Conservation (phyloP, 2,113 vertebrate species). For the Dasyprocta punctata region DNA sequence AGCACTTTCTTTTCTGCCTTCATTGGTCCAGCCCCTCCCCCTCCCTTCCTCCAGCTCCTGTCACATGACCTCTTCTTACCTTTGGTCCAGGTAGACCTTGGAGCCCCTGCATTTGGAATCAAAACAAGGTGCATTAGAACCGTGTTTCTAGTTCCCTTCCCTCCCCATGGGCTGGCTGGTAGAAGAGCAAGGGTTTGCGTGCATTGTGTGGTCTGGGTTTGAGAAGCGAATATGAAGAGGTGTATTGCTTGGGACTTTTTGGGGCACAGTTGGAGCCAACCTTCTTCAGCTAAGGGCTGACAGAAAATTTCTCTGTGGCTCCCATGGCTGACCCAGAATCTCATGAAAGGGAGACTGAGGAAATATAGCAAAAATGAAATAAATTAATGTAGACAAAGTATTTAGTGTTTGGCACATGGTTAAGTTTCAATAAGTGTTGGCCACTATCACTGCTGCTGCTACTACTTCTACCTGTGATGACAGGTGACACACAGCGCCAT, state of each 20-base stretch:
- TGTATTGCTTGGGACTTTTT: neutral
- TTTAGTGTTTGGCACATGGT: neutral
- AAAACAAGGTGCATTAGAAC: slow-evolving; percentile 55
- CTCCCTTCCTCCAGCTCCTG: fast-evolving
- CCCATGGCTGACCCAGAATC: neutral
- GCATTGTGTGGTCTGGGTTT: neutral
- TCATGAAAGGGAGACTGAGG: neutral
- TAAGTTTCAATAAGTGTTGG: neutral
- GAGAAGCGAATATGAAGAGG: neutral
- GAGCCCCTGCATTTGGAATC: slow-evolving; percentile 89
- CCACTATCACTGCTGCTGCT: neutral
- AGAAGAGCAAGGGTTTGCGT: neutral
- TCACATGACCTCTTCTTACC: slow-evolving; percentile 84
- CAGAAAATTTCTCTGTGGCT: neutral
- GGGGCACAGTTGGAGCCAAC: neutral
- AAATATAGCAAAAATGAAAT: neutral
- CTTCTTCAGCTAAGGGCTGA: neutral
- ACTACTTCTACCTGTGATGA: neutral
- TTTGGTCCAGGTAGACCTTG: slow-evolving; percentile 94
- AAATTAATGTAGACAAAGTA: neutral
- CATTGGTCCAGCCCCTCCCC: neutral
- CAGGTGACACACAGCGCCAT: neutral
- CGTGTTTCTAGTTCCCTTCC: neutral
- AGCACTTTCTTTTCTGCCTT: neutral
- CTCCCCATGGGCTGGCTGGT: neutral